Conservation (phyloP, 35 echinoderm and acorn worm species). For the Lytechinus variegatus region DNA sequence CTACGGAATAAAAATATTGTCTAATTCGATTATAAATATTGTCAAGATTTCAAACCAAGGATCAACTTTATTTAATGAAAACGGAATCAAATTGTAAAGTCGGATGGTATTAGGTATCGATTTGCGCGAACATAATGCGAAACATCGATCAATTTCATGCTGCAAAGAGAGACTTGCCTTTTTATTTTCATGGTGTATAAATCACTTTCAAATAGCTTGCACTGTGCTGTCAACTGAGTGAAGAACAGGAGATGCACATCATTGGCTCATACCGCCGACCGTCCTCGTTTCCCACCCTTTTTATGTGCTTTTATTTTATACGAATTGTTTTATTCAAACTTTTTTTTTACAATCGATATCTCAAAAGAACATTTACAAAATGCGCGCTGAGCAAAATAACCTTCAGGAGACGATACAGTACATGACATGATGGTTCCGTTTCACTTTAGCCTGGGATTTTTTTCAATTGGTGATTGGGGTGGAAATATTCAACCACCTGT, state of each 20-base stretch:
- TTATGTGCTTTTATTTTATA: neutral
- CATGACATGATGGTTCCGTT: neutral
- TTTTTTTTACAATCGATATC: neutral
- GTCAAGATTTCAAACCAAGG: neutral
- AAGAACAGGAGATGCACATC: neutral
- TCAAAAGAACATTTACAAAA: neutral
- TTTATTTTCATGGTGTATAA: neutral
- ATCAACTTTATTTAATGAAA: neutral
- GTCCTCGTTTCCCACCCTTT: neutral
- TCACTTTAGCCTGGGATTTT: neutral
- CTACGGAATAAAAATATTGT: too few species aligned
- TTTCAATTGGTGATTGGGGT: conserved; percentile 2
- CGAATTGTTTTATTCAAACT: neutral
- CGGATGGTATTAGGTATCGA: neutral
- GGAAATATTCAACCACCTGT: conserved; percentile 18
- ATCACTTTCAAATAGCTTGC: neutral
- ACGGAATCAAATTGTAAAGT: neutral
- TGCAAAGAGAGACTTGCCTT: neutral
- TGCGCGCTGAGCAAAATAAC: neutral
- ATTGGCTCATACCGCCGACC: neutral
- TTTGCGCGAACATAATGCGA: neutral
- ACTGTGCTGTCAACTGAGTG: neutral
- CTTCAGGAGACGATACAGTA: neutral
- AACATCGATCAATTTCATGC: conserved; percentile 9
- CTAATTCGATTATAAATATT: neutral